Evolutionary conservation across 2,797 vertebrate genomes (phyloP).

Genomic region (Megaceryle alcyon): DNA sequence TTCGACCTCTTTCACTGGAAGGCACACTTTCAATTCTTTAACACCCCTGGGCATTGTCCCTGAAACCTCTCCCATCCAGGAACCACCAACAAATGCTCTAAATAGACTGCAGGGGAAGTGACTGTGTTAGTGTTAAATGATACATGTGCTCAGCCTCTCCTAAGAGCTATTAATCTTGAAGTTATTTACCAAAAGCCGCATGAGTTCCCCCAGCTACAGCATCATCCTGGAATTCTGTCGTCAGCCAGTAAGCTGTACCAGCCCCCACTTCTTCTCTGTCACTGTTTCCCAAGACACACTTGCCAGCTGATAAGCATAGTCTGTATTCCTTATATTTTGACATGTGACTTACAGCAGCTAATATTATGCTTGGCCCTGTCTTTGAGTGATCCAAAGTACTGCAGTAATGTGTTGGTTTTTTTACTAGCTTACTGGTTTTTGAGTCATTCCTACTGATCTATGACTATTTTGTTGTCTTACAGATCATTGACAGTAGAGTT

Average conservation of each 20-base stretch:
- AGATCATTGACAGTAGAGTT: background rate
- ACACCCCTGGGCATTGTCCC: background rate
- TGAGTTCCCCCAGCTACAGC: background rate
- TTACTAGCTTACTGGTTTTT: background rate
- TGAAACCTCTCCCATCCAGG: slow-evolving; percentile 27
- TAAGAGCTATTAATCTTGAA: background rate
- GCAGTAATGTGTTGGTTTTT: background rate
- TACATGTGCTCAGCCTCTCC: background rate
- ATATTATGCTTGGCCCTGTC: slow-evolving; percentile 33
- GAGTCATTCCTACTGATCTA: background rate
- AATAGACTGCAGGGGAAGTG: slow-evolving; percentile 36
- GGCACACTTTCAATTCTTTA: slow-evolving; percentile 10
- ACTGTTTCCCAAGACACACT: background rate
- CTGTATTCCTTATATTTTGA: slow-evolving; percentile 19
- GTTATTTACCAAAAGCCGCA: slow-evolving; percentile 30
- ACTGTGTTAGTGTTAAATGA: background rate
- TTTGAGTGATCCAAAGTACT: background rate
- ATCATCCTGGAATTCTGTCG: slow-evolving; percentile 35
- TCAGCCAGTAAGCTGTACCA: background rate
- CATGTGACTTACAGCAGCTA: slow-evolving; percentile 14
- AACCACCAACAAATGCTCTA: slow-evolving; percentile 44
- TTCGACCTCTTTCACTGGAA: background rate
- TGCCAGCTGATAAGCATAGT: slow-evolving; percentile 29
- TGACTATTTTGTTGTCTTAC: background rate
- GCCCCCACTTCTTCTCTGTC: background rate